Evolutionary conservation across 2,797 vertebrate genomes (phyloP).

Genomic region (Esox lucius): DNA sequence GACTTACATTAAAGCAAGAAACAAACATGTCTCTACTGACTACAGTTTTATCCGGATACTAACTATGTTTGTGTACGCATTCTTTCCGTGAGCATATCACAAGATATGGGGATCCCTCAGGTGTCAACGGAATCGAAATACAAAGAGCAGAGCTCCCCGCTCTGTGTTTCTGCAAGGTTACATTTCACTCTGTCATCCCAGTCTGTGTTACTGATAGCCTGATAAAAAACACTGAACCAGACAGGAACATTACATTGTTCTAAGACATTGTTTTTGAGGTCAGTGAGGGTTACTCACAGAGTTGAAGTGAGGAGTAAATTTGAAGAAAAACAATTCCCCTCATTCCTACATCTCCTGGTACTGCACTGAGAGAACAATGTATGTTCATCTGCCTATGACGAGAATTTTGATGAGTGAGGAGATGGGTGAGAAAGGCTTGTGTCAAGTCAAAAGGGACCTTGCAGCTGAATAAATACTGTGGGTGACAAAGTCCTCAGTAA

Average conservation of each 20-base stretch:
- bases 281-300: slow-evolving; percentile 2
- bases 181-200: slow-evolving; percentile 63
- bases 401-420: slow-evolving; percentile 24
- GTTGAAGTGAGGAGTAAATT: slow-evolving; percentile 8
- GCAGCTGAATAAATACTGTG: slow-evolving; percentile 35
- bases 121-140: slow-evolving; percentile 22
- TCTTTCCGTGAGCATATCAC: slow-evolving; percentile 19
- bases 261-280: slow-evolving; percentile 35
- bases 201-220: slow-evolving; percentile 58
- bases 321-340: slow-evolving; percentile 5
- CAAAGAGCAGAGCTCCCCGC: slow-evolving; percentile 11
- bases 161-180: slow-evolving; percentile 45
- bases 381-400: not conserved
- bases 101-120: slow-evolving; percentile 23
- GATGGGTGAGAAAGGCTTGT: slow-evolving; percentile 5
- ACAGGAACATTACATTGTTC: slow-evolving; percentile 66
- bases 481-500: slow-evolving; percentile 13
- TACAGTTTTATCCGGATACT: slow-evolving; percentile 13
- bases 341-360: not conserved
- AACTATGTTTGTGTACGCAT: slow-evolving; percentile 16
- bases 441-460: slow-evolving; percentile 9
- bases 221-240: slow-evolving; percentile 49
- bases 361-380: slow-evolving; percentile 11
- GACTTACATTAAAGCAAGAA: not conserved
- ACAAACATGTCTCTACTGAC: not conserved